Base-by-base conservation (phyloP, 2,888 invertebrate genomes). In the Mechanitis messenoides region DNA sequence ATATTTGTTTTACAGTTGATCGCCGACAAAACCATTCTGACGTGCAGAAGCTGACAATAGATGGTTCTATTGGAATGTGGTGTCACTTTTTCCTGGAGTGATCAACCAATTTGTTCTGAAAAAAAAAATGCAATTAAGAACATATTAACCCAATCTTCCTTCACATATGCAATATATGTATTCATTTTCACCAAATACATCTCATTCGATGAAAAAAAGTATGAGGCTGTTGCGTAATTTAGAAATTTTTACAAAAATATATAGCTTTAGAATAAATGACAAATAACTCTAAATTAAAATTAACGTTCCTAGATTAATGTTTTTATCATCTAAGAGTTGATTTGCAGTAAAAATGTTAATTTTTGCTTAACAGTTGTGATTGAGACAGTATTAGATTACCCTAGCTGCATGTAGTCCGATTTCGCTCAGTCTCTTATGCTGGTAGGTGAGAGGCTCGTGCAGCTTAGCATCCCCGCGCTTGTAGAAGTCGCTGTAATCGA, bases 401-500 rank as follows among this genome's bases (percentile, higher is more conserved):
- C 83, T 87, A 47, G 85, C 81, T 66, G 83, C 63, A 59, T 79
- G 79, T 65, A 89, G 77, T 46, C 90, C 90, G 61, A 92, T 90
- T 74, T 91, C 91, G 73, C 92, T 92, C 76, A 92, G 87, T 38
- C 93, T 87, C 83, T 92, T 92, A 75, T 92, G 92, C 70, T 92
- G 92, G 71, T 92, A 93, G 0, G 92, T 93, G 59, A 93, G 84
- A 3, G 92, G 92, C 64, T 92, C 93, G 64, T 94, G 94, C 60
- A 97, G 91, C 72, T 95, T 93, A 68, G 93, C 92, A 78, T 96
- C 95, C 64, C 93, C 93, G 65, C 94, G 93, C 78, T 96, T 96
- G 88, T 98, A 98, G 85, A 96, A 96, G 80, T 97, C 97, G 83
- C 98, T 98, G 84, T 98, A 98, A 87, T 98, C 98, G 61, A 98